These are phyloP conservation scores for Cyanoderma ruficeps DNA, from an alignment of 2,113 vertebrate genomes.

Conservation along the genomic window DNA sequence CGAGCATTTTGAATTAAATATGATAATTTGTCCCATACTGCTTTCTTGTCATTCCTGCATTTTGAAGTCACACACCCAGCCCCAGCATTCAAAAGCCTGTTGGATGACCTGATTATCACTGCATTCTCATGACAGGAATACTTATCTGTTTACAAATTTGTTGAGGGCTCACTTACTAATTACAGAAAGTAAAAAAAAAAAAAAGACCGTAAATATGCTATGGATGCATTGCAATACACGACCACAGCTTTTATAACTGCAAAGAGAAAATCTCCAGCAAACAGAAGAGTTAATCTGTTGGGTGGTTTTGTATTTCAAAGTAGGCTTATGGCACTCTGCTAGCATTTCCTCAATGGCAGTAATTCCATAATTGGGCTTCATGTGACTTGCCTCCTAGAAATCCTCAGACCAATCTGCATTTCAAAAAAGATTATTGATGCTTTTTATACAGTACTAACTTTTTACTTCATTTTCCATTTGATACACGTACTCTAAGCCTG, in stretches of 20 bases:
- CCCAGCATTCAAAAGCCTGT: neutral
- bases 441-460: neutral
- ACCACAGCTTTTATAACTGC: neutral
- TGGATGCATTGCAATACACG: neutral
- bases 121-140: neutral
- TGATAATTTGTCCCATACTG: neutral
- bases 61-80: neutral
- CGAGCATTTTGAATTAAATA: neutral
- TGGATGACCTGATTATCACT: neutral
- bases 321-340: neutral
- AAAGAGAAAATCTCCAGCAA: neutral
- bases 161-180: neutral
- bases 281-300: neutral
- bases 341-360: neutral
- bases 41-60: neutral
- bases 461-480: neutral
- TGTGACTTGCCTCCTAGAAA: neutral
- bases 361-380: neutral
- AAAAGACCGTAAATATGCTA: neutral
- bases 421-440: neutral
- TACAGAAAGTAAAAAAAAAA: neutral
- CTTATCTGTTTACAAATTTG: neutral
- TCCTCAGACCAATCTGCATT: neutral
- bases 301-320: neutral
- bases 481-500: conserved; percentile 75